A percentile compares a stretch with the other conserved stretches of the same genome.
These are phyloP conservation scores for Meta bourneti DNA, from an alignment of 2,888 invertebrate species.

Conservation along the genomic window DNA sequence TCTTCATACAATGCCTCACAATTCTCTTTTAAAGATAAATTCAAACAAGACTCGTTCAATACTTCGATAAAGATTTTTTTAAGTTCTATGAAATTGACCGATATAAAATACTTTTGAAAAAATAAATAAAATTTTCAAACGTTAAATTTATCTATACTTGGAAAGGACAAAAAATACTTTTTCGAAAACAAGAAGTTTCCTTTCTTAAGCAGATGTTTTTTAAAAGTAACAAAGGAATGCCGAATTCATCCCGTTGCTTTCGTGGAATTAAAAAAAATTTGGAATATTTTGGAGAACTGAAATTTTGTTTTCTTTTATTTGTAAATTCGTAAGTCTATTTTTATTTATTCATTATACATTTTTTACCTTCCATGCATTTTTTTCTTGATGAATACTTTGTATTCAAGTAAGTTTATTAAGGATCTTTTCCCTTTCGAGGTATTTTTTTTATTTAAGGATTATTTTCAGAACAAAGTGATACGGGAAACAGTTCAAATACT, in stretches of 20 bases:
- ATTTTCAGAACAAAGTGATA: not conserved
- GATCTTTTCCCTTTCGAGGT: not conserved
- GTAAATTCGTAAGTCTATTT: not conserved
- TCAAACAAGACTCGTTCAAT: not conserved
- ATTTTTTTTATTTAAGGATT: too few relatives aligned
- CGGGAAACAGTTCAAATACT: conserved; percentile 11
- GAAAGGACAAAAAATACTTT: conserved; percentile 3
- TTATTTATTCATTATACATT: conserved; percentile 43
- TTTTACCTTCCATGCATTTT: not conserved
- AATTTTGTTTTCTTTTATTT: conserved; percentile 49
- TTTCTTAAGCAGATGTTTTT: conserved; percentile 33
- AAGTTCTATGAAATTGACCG: conserved; percentile 23
- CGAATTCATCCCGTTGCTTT: conserved; percentile 35
- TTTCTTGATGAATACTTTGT: conserved; percentile 2
- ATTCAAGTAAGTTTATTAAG: conserved; percentile 12
- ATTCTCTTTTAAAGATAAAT: not conserved
- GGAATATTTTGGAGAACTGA: conserved; percentile 12
- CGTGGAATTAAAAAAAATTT: conserved; percentile 1
- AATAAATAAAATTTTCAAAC: conserved; percentile 33
- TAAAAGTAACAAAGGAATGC: conserved; percentile 29
- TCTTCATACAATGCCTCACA: too few relatives aligned
- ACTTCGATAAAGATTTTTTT: not conserved
- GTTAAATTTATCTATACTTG: conserved; percentile 46
- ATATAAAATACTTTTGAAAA: conserved; percentile 11
- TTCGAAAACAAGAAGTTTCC: conserved; percentile 41